A percentile compares a stretch with the other conserved stretches of the same genome.
These are phyloP conservation scores for Cephonodes hylas DNA, from an alignment of 2,888 invertebrate genomes.

Conservation along the genomic window DNA sequence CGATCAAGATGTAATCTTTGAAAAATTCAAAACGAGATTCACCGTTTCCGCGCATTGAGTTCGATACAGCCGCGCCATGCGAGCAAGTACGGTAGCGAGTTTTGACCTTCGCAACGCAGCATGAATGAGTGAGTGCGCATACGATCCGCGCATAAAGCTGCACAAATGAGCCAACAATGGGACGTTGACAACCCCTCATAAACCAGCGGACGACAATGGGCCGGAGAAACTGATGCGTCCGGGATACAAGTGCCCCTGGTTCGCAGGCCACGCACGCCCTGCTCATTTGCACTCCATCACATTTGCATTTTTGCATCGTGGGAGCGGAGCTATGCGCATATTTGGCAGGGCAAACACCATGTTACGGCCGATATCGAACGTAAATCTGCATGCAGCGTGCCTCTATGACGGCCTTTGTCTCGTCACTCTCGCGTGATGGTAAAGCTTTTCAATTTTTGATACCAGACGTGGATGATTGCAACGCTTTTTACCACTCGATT, in stretches of 20 bases:
- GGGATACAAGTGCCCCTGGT: slow-evolving; percentile 28
- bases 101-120: slow-evolving; percentile 10
- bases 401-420: neutral
- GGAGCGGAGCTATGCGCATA: slow-evolving; percentile 17
- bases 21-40: neutral
- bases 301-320: slow-evolving; percentile 57
- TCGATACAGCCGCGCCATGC: neutral
- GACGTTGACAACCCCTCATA: slow-evolving; percentile 41
- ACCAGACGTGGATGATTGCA: neutral
- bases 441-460: neutral
- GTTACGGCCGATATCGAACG: slow-evolving; percentile 9
- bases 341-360: slow-evolving; percentile 13
- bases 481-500: neutral
- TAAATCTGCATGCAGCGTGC: slow-evolving; percentile 9
- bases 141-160: slow-evolving; percentile 16
- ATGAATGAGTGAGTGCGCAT: slow-evolving; percentile 15
- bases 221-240: slow-evolving; percentile 46
- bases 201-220: slow-evolving; percentile 39
- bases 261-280: slow-evolving; percentile 39
- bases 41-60: neutral
- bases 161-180: slow-evolving; percentile 23
- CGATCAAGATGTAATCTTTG: neutral
- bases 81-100: slow-evolving; percentile 17
- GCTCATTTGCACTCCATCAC: slow-evolving; percentile 52
- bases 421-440: neutral